These are phyloP conservation scores for Pseudeuparius sepicola DNA, from an alignment of 2,888 invertebrate genomes.

Conservation along the genomic window DNA sequence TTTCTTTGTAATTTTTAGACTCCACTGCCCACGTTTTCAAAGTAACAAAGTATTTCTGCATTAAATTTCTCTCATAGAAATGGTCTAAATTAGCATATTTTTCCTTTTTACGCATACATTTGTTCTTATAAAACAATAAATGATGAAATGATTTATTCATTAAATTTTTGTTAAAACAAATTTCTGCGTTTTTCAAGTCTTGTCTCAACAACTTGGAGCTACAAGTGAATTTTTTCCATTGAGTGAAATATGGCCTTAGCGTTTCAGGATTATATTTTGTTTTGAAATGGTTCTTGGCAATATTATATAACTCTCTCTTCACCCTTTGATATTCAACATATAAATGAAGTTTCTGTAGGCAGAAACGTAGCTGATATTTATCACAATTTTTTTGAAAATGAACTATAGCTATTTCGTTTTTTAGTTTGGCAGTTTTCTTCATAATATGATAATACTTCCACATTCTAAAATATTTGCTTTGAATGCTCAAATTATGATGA, in stretches of 20 bases:
- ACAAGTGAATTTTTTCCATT: slow-evolving; percentile 26
- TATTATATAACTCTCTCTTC: slow-evolving; percentile 19
- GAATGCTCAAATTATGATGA: slow-evolving; percentile 25
- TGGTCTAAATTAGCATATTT: slow-evolving; percentile 12
- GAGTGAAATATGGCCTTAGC: slow-evolving; percentile 22
- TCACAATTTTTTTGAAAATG: slow-evolving; percentile 24
- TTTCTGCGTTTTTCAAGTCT: slow-evolving; percentile 16
- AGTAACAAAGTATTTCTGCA: slow-evolving; percentile 13
- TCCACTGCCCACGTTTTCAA: slow-evolving; percentile 17
- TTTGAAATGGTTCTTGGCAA: slow-evolving; percentile 25
- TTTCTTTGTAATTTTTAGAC: slow-evolving; percentile 16
- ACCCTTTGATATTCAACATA: slow-evolving; percentile 19
- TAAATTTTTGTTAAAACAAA: slow-evolving; percentile 20
- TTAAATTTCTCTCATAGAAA: slow-evolving; percentile 20
- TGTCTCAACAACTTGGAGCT: too few relatives aligned
- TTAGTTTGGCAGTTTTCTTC: slow-evolving; percentile 21
- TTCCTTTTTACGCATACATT: slow-evolving; percentile 11
- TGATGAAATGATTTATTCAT: slow-evolving; percentile 17
- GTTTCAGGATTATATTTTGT: slow-evolving; percentile 23
- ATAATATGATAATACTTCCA: slow-evolving; percentile 24
- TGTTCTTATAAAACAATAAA: slow-evolving; percentile 14
- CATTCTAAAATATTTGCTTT: slow-evolving; percentile 22
- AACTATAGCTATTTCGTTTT: slow-evolving; percentile 22
- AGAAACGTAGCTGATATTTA: slow-evolving; percentile 17
- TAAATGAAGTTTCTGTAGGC: slow-evolving; percentile 24